Evolutionary conservation across 2,113 vertebrate species (phyloP), one percentile per base, ranked within the genome.

Genomic region (Drymodes brunneopygia): DNA sequence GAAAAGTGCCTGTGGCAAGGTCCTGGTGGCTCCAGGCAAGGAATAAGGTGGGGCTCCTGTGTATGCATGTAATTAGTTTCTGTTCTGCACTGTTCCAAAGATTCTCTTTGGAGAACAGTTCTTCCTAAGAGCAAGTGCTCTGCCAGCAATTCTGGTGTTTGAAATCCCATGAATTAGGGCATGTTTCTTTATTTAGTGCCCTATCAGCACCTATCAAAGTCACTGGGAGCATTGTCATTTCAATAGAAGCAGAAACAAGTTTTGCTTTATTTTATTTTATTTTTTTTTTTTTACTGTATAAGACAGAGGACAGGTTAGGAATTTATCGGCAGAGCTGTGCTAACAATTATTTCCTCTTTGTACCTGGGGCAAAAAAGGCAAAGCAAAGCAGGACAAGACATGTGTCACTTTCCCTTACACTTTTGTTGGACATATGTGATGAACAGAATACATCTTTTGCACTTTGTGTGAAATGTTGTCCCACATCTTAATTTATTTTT

Each of bases 1-100:
- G 42, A 77, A 67, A 53, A 0, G 1, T 20, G 18, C 20, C 19
- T 40, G 18, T 1, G 12, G 18, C 7, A 60, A 22, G 6, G 2
- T 48, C 14, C 42, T 57, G 15, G 4, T 29, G 10, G 20, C 12
- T 45, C 23, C 2, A 47, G 50, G 47, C 28, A 62, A 33, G 60
- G 69, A 29, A 60, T 44, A 33, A 73, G 11, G 5, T 16, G 38
- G 40, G 16, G 28, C 12, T 22, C n/a, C 5, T 44, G 20, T 70
- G 15, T 17, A 8, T 9, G 10, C 4, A 3, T 3, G 33, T 12
- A 36, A 56, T 61, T 57, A 18, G 8, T 28, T 72, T 60, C 57
- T 81, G 5, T 65, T 88, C 75, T 80, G 33, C 20, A 23, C 22
- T 40, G 1, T 48, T 61, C 25, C n/a, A 16, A 72, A 40, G 35